Percentiles rank a stretch among this genome's conserved stretches.
phyloP scores from a whole-genome alignment of 2,797 vertebrate genomes.

The Danio choprae region DNA sequence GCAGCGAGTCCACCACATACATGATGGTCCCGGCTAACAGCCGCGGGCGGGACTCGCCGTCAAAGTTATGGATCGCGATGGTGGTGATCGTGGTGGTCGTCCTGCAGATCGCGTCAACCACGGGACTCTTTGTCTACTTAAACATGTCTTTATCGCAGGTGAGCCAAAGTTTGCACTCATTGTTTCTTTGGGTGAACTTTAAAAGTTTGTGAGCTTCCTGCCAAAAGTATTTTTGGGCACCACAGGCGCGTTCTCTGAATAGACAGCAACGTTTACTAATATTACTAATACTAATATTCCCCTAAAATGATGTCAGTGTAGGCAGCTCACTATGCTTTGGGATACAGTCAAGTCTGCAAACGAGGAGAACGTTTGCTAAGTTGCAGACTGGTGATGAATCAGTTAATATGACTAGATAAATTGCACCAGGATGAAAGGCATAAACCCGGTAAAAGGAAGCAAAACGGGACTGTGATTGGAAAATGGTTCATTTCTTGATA shows the following conservation, averaged over 20 bases:
- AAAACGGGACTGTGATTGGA: not conserved
- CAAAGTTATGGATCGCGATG: conserved; percentile 84
- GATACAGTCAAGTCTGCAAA: not conserved
- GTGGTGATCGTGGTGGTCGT: conserved; percentile 83
- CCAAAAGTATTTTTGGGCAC: not conserved
- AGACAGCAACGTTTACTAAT: not conserved
- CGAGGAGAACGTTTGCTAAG: not conserved
- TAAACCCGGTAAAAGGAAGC: not conserved
- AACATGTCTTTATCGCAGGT: conserved; percentile 87
- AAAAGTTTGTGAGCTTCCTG: not conserved
- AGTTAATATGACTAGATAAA: not conserved
- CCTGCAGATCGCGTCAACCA: conserved; percentile 84
- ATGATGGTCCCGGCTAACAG: conserved; percentile 79
- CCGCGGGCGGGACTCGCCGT: conserved; percentile 70
- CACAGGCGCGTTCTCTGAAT: not conserved
- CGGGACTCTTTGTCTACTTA: conserved; percentile 87
- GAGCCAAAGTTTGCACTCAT: conserved; percentile 5
- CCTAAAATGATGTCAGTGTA: not conserved
- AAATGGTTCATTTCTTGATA: not conserved
- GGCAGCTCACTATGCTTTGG: not conserved
- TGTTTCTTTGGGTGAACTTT: not conserved
- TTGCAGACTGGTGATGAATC: not conserved
- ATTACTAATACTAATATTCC: not conserved
- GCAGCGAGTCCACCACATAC: conserved; percentile 82
- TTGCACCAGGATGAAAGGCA: not conserved